A percentile compares a stretch with the other conserved stretches of the same genome.
Conservation (phyloP, 2,113 vertebrate species). For the Pantherophis guttatus region DNA sequence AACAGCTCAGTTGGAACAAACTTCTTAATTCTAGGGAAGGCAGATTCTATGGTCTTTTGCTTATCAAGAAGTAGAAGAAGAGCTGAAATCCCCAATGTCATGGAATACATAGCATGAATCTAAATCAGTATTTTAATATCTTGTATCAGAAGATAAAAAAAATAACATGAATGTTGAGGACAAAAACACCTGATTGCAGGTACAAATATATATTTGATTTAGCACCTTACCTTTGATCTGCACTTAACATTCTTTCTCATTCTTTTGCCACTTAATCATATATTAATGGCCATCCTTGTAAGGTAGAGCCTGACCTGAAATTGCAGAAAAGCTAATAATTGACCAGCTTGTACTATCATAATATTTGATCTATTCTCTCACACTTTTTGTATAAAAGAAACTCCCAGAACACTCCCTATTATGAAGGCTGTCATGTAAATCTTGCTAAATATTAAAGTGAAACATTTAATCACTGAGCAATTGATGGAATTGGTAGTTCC, state of each 20-base stretch:
- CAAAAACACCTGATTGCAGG: neutral
- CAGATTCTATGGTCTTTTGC: constrained; percentile 30
- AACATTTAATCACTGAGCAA: constrained; percentile 25
- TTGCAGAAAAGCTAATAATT: constrained; percentile 64
- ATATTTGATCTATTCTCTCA: constrained; percentile 56
- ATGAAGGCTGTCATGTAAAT: constrained; percentile 1
- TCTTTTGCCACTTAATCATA: constrained; percentile 45
- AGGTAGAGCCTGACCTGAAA: constrained; percentile 29
- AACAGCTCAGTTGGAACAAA: constrained; percentile 49
- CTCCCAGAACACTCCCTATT: neutral
- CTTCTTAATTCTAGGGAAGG: constrained; percentile 49
- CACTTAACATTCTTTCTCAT: neutral
- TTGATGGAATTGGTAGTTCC: neutral
- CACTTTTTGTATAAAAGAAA: constrained; percentile 42
- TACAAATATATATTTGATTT: neutral
- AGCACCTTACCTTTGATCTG: neutral
- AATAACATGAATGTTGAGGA: neutral
- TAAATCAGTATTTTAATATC: neutral
- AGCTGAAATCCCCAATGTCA: constrained; percentile 1
- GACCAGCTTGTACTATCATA: constrained; percentile 49
- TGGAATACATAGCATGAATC: neutral
- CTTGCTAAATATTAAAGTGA: constrained; percentile 34
- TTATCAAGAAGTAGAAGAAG: constrained; percentile 1
- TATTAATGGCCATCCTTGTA: constrained; percentile 61
- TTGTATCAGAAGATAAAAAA: neutral